Evolutionary conservation across 2,113 vertebrate species (phyloP).

Genomic region (Uropsilus gracilis): DNA sequence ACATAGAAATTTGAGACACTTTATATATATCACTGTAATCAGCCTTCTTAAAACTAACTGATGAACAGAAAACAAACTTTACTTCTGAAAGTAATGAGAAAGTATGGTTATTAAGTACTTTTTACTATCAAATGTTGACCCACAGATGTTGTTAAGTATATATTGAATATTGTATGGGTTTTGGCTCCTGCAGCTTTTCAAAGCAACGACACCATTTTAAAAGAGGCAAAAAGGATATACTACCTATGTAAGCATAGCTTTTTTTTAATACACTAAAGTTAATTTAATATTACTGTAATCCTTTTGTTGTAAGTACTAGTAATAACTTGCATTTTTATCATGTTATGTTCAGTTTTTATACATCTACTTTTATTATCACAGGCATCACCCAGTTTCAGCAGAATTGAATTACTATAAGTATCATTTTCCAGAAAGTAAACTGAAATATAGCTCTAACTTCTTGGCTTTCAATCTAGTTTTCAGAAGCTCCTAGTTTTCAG

Average conservation of each 20-base stretch:
- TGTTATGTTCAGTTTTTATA: conserved; percentile 1
- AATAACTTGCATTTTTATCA: conserved; percentile 31
- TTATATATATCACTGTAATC: not conserved
- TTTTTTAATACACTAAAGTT: conserved; percentile 45
- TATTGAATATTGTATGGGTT: not conserved
- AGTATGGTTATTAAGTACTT: not conserved
- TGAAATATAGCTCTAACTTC: not conserved
- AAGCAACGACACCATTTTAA: conserved; percentile 10
- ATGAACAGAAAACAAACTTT: not conserved
- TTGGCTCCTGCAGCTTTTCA: not conserved
- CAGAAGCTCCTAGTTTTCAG: not conserved
- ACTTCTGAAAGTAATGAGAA: not conserved
- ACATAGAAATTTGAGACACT: not conserved
- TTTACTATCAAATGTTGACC: not conserved
- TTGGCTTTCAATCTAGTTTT: not conserved
- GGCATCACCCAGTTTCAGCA: conserved; percentile 18
- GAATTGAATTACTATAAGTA: conserved; percentile 13
- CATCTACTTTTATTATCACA: conserved; percentile 30
- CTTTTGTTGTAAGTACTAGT: not conserved
- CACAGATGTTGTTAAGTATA: not conserved
- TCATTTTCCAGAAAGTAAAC: conserved; percentile 12
- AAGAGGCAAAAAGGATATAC: not conserved
- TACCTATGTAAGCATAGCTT: not conserved
- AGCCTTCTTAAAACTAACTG: conserved; percentile 1
- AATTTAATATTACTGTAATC: conserved; percentile 33